A percentile compares a stretch with the other conserved stretches of the same genome.
Conservation (phyloP, 2,888 invertebrate species). For the Griposia aprilina region DNA sequence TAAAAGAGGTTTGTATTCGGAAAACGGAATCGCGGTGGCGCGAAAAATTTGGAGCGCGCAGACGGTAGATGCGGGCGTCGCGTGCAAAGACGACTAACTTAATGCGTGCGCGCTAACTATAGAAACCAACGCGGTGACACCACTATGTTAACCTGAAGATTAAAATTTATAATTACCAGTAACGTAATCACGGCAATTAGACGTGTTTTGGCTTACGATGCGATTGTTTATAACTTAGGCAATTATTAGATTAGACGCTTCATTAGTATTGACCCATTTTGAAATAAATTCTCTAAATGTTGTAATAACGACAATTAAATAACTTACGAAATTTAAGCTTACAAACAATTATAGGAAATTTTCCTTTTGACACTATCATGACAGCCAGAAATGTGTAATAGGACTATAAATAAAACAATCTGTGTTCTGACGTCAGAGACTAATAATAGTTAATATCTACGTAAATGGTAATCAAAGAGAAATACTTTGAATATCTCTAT, state of each 20-base stretch:
- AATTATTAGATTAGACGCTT: conserved; percentile 59
- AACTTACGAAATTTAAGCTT: conserved; percentile 12
- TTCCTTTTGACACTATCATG: conserved; percentile 34
- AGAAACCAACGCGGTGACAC: conserved; percentile 78
- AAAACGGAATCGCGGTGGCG: conserved; percentile 78
- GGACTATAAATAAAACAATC: conserved; percentile 43
- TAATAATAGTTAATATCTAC: conserved; percentile 66
- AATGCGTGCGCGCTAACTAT: conserved; percentile 83
- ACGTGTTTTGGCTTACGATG: conserved; percentile 58
- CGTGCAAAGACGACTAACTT: conserved; percentile 81
- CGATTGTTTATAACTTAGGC: conserved; percentile 57
- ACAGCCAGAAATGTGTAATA: conserved; percentile 26
- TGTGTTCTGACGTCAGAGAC: conserved; percentile 65
- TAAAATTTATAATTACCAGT: conserved; percentile 60
- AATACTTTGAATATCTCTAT: conserved; percentile 37
- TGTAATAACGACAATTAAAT: conserved; percentile 24
- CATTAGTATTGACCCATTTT: conserved; percentile 37
- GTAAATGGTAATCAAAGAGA: conserved; percentile 48
- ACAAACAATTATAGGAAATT: conserved; percentile 17
- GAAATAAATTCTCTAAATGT: conserved; percentile 22
- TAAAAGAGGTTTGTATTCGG: conserved; percentile 67
- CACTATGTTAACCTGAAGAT: conserved; percentile 66
- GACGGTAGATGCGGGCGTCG: conserved; percentile 83
- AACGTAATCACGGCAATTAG: conserved; percentile 60
- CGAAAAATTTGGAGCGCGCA: conserved; percentile 82